A percentile compares a stretch with the other conserved stretches of the same genome.
phyloP scores from a whole-genome alignment of 2,888 invertebrate species.

The Heliconius hortense region DNA sequence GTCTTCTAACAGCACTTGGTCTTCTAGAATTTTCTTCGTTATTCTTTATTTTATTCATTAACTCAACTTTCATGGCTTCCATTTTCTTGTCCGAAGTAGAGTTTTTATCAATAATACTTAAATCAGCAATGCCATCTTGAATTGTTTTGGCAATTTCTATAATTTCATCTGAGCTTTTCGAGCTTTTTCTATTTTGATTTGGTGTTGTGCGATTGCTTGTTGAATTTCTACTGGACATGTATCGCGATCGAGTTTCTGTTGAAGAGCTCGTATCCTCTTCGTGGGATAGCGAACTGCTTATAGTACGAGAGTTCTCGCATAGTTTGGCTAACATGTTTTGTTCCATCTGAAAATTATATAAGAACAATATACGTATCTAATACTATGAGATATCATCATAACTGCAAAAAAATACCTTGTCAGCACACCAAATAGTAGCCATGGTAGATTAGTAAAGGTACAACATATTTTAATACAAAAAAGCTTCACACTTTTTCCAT shows the following conservation, averaged over 20 bases:
- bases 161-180: slow-evolving; percentile 70
- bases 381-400: background rate
- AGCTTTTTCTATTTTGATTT: slow-evolving; percentile 60
- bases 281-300: slow-evolving; percentile 68
- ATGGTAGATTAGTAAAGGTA: no score
- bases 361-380: background rate
- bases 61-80: slow-evolving; percentile 65
- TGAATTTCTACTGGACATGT: slow-evolving; percentile 61
- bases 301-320: slow-evolving; percentile 66
- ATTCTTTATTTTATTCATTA: slow-evolving; percentile 69
- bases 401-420: background rate
- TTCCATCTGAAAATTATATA: slow-evolving; percentile 46
- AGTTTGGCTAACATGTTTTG: slow-evolving; percentile 63
- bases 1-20: slow-evolving; percentile 60
- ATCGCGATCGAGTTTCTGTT: slow-evolving; percentile 64
- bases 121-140: slow-evolving; percentile 80
- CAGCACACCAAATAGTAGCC: no score
- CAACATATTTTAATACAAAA: no score
- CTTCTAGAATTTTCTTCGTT: slow-evolving; percentile 64
- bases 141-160: slow-evolving; percentile 79
- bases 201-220: slow-evolving; percentile 62
- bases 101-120: slow-evolving; percentile 64
- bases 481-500: no score
- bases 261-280: slow-evolving; percentile 72
- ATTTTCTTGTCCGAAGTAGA: slow-evolving; percentile 64